Conservation (phyloP, 53 echinoderm and acorn worm genomes). For the Echinometra lucunter region DNA sequence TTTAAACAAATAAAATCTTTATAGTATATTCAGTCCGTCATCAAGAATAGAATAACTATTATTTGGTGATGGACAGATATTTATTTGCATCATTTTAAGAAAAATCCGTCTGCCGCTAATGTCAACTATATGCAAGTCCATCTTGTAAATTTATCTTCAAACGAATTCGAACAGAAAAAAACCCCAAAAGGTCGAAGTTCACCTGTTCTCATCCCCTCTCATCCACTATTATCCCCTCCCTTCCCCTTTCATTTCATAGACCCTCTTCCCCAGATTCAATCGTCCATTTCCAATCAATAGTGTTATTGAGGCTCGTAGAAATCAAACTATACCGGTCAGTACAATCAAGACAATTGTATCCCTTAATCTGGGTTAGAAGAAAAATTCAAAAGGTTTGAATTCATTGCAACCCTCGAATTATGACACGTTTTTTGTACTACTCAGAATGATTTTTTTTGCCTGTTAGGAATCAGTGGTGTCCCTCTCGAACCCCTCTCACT, state of each 20-base stretch:
- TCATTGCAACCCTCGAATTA: conserved; percentile 12
- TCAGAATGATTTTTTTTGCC: neutral
- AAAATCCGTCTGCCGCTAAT: no score
- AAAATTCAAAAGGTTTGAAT: neutral
- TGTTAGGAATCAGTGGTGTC: neutral
- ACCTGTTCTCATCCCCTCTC: neutral
- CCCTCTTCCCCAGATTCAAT: neutral
- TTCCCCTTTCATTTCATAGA: neutral
- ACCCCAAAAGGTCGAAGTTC: no score
- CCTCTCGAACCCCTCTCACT: neutral
- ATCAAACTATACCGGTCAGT: neutral
- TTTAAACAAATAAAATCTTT: neutral
- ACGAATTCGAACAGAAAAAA: neutral
- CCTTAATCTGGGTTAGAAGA: neutral
- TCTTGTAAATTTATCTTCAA: no score
- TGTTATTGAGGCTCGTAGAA: neutral
- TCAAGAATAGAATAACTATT: neutral
- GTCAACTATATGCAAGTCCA: no score
- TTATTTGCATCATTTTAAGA: no score
- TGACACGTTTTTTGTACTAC: neutral
- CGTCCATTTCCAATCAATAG: neutral
- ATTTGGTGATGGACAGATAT: no score
- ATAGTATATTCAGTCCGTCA: neutral
- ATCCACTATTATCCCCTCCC: neutral
- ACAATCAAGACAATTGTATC: neutral